Percentiles rank a stretch among this genome's conserved stretches.
These are phyloP conservation scores for Mirza zaza DNA, from an alignment of 2,113 vertebrate genomes.

Conservation along the genomic window DNA sequence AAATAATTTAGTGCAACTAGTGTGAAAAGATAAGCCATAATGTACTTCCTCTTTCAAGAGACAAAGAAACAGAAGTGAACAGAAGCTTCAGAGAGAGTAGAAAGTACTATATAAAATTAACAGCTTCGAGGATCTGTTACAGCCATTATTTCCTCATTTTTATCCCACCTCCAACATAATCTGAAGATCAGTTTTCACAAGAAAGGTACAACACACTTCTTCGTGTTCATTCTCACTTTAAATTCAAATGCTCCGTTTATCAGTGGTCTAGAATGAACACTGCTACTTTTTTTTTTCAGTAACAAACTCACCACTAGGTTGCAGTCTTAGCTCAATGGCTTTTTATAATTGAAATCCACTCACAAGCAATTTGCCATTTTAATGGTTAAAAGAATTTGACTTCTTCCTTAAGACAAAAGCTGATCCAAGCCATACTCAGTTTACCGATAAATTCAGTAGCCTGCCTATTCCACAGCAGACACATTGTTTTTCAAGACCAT, in stretches of 20 bases:
- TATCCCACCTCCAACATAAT: not conserved
- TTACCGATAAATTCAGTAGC: not conserved
- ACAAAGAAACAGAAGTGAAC: not conserved
- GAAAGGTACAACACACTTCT: not conserved
- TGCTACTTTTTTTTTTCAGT: not conserved
- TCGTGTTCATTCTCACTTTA: not conserved
- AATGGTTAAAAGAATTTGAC: not conserved
- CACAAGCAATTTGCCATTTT: not conserved
- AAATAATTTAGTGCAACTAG: not conserved
- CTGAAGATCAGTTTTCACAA: not conserved
- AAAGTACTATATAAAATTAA: not conserved
- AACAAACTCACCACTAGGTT: constrained; percentile 66
- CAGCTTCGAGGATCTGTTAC: not conserved
- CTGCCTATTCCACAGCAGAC: not conserved
- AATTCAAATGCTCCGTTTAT: not conserved
- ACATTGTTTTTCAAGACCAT: not conserved
- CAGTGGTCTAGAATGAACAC: not conserved
- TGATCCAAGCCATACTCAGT: not conserved
- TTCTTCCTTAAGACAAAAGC: not conserved
- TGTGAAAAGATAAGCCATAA: not conserved
- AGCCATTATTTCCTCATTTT: not conserved
- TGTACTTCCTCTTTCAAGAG: not conserved
- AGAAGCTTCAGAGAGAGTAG: not conserved
- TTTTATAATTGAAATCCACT: not conserved
- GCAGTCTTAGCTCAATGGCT: constrained; percentile 63